Conservation (phyloP, 1,140 invertebrate species). For the Tachypleus tridentatus region DNA sequence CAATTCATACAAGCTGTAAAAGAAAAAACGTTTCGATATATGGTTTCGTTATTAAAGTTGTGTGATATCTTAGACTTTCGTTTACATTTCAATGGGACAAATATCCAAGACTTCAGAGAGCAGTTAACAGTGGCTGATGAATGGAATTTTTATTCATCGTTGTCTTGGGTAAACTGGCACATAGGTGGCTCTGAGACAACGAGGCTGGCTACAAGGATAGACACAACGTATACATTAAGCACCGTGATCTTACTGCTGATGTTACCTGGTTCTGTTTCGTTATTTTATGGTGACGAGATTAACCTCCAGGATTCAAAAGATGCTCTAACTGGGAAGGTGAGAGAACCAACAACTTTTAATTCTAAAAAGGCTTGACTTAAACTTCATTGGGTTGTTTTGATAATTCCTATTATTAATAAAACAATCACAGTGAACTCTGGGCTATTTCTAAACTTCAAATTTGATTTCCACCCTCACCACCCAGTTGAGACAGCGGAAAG, state of each 20-base stretch:
- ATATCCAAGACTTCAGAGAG: constrained; percentile 12
- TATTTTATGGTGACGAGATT: constrained; percentile 73
- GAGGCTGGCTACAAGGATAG: constrained; percentile 38
- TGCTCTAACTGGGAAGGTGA: constrained; percentile 21
- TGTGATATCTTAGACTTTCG: constrained; percentile 58
- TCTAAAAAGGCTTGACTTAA: no score
- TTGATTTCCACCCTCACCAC: no score
- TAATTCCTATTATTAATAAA: no score
- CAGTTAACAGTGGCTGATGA: constrained; percentile 4
- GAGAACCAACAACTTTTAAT: no score
- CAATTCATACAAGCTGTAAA: constrained; percentile 33
- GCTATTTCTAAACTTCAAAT: no score
- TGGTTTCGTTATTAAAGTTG: constrained; percentile 43
- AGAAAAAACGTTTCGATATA: constrained; percentile 24
- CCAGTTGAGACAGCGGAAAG: no score
- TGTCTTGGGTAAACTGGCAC: constrained; percentile 48
- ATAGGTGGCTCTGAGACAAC: constrained; percentile 47
- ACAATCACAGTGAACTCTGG: no score
- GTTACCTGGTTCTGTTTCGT: constrained; percentile 61
- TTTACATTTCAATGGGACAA: constrained; percentile 38
- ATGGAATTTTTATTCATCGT: not conserved
- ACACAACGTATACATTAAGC: constrained; percentile 46
- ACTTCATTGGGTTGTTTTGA: no score
- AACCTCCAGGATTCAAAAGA: constrained; percentile 29
- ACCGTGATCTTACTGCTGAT: constrained; percentile 53